Base-by-base conservation (phyloP, 2,888 invertebrate species). In the Hydraecia micacea region DNA sequence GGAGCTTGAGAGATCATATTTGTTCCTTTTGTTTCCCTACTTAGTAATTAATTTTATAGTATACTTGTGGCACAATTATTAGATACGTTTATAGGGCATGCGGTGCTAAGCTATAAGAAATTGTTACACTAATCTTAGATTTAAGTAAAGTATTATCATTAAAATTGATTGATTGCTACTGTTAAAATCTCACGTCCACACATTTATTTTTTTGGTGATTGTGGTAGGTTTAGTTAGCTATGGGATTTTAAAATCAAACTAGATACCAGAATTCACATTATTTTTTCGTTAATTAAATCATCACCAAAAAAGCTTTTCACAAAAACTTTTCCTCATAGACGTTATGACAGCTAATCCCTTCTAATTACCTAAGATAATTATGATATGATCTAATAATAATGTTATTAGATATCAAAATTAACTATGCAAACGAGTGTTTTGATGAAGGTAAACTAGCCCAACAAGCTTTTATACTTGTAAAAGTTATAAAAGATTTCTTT, bases 161-260 rank as follows among this genome's bases (percentile, higher is more conserved):
- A 21, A 7, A 52, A 52, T 21, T 52, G 52, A n/a, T n/a, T n/a
- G n/a, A n/a, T n/a, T n/a, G n/a, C n/a, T n/a, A n/a, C n/a, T n/a
- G n/a, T n/a, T n/a, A n/a, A n/a, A 52, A 52, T 52, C 21, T 52
- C 21, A 52, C 21, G 21, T 0, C 52, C 21, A 21, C 21, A 52
- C 2, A 52, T 52, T 52, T 52, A 21, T 52, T 49, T 49, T 49
- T 49, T 2, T 21, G 52, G 21, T 21, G 21, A 21, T 21, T 21
- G 52, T 8, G 55, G 11, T 5, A 55, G n/a, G 3, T 55, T 65
- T 52, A 9, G 32, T 55, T 42, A 6, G 32, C 0, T 32, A 18
- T 36, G n/a, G 32, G 4, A 18, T 63, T 68, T 55, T 46, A 60
- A 36, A 75, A 68, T 75, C 36, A n/a, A n/a, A 55, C 11, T 55